A percentile compares a stretch with the other conserved stretches of the same genome.
Conservation (phyloP, 2,888 invertebrate species). For the Cantharis lateralis region DNA sequence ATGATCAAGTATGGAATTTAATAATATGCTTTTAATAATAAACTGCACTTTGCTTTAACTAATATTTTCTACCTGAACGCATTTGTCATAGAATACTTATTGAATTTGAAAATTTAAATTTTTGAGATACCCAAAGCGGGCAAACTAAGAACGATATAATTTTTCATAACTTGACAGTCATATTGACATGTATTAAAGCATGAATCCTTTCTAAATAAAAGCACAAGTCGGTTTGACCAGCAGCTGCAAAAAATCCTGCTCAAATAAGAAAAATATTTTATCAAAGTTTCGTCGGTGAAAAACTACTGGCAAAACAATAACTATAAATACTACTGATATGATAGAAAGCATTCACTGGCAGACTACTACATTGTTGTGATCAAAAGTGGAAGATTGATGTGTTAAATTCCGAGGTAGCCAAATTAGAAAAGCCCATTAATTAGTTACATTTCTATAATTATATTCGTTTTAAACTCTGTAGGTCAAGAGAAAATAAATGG, state of each 20-base stretch:
- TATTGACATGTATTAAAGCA: background rate
- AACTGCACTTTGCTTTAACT: constrained; percentile 33
- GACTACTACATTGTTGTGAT: no score
- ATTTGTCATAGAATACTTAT: constrained; percentile 26
- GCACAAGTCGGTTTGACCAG: background rate
- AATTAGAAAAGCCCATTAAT: no score
- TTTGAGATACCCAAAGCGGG: background rate
- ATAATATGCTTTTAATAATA: constrained; percentile 43
- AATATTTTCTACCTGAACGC: constrained; percentile 27
- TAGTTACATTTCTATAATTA: no score
- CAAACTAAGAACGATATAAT: background rate
- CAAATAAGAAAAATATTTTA: no score
- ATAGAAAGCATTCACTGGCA: no score
- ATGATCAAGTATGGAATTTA: constrained; percentile 46
- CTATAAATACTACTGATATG: no score
- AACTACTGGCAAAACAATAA: no score
- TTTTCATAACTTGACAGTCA: background rate
- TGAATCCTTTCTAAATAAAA: background rate
- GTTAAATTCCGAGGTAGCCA: no score
- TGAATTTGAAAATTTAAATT: background rate
- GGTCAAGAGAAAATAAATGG: no score
- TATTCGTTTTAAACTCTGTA: no score
- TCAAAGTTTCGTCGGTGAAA: no score
- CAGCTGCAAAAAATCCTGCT: background rate
- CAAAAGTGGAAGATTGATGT: no score